Conservation (phyloP, 1,140 invertebrate genomes). For the Ectropis grisescens region DNA sequence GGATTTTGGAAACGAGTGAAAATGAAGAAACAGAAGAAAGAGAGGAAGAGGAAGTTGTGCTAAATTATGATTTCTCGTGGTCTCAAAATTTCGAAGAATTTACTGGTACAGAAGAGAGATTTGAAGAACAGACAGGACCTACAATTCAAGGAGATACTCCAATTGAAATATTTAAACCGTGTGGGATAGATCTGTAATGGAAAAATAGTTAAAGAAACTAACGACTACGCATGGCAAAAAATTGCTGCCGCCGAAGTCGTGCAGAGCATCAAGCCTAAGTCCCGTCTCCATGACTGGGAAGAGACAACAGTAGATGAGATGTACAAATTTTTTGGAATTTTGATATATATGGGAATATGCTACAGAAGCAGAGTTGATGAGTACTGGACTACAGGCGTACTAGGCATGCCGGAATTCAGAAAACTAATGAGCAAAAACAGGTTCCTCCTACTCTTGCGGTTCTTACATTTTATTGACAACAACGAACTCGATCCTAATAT, state of each 20-base stretch:
- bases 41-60: no score
- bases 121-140: slow-evolving; percentile 5
- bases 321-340: slow-evolving; percentile 14
- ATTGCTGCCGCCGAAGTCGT: slow-evolving; percentile 3
- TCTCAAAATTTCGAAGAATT: slow-evolving; percentile 6
- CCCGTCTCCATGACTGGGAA: slow-evolving; percentile 10
- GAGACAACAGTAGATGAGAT: slow-evolving; percentile 13
- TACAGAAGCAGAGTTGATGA: slow-evolving; percentile 10
- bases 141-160: slow-evolving; percentile 1
- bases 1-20: no score
- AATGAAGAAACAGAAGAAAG: no score
- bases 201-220: slow-evolving; percentile 14
- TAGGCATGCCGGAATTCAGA: no score
- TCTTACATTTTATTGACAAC: no score
- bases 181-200: slow-evolving; percentile 9
- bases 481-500: no score
- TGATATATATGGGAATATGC: slow-evolving; percentile 16
- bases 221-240: slow-evolving; percentile 17
- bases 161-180: slow-evolving; percentile 1
- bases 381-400: no score
- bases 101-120: slow-evolving; percentile 5
- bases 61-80: no score
- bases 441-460: no score
- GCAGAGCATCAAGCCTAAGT: not conserved
- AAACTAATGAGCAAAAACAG: no score